phyloP scores from a whole-genome alignment of 1,140 invertebrate genomes.

The Proales similis region DNA sequence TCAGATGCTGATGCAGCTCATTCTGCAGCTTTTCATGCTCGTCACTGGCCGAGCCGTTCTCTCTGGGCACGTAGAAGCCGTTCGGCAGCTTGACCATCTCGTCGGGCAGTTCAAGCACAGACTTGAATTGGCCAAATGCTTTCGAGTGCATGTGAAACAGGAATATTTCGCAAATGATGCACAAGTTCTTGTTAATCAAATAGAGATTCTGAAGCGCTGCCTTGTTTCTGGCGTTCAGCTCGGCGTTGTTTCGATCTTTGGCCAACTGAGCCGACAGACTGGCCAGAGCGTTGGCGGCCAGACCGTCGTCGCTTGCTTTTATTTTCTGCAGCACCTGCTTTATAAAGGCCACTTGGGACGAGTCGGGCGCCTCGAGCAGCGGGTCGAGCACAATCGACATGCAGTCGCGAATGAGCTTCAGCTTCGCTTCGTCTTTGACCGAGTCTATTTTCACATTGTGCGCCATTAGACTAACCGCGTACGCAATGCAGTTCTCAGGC shows the following conservation, averaged over 20 bases:
- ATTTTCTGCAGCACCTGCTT: constrained; percentile 30
- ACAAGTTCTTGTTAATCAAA: constrained; percentile 23
- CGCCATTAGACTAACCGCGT: constrained; percentile 31
- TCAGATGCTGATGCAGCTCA: constrained; percentile 25
- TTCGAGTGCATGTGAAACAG: constrained; percentile 33
- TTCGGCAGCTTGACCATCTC: constrained; percentile 25
- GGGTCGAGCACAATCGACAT: constrained; percentile 24
- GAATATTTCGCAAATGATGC: constrained; percentile 35
- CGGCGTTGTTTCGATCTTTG: no score
- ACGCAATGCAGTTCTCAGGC: constrained; percentile 28
- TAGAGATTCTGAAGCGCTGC: constrained; percentile 32
- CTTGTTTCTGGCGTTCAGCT: constrained; percentile 2
- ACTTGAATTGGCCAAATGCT: neutral
- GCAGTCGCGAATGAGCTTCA: constrained; percentile 28
- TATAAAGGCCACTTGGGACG: constrained; percentile 29
- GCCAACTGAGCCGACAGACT: neutral
- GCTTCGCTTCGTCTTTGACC: constrained; percentile 21
- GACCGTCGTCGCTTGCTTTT: constrained; percentile 27
- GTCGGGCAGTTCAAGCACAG: no score
- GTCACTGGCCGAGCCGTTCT: constrained; percentile 2
- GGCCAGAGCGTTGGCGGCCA: constrained; percentile 4
- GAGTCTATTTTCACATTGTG: constrained; percentile 36
- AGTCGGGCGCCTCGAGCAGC: constrained; percentile 18
- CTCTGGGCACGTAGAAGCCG: constrained; percentile 11
- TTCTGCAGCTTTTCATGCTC: constrained; percentile 4